phyloP scores from a whole-genome alignment of 2,888 invertebrate genomes.

The Augiades crinisus region DNA sequence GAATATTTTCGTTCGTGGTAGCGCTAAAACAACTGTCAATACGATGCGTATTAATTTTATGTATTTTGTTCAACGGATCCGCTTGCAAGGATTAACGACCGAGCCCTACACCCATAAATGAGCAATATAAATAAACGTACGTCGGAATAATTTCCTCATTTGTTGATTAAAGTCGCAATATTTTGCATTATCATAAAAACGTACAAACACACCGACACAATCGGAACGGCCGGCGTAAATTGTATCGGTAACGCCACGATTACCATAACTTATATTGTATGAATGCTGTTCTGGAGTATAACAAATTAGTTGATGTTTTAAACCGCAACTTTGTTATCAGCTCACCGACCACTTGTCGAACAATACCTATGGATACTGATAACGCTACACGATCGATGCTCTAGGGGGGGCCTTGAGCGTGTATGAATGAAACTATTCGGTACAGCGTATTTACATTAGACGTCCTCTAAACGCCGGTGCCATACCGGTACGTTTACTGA shows the following conservation, averaged over 20 bases:
- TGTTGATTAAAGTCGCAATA: too few relatives aligned
- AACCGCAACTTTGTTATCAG: slow-evolving; percentile 14
- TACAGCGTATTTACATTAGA: slow-evolving; percentile 44
- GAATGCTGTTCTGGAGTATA: background rate
- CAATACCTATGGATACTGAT: slow-evolving; percentile 39
- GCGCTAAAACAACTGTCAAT: slow-evolving; percentile 2
- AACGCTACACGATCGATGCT: slow-evolving; percentile 43
- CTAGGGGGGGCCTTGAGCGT: slow-evolving; percentile 42
- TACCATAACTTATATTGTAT: slow-evolving; percentile 1
- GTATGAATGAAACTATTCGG: slow-evolving; percentile 46
- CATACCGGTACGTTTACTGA: slow-evolving; percentile 40
- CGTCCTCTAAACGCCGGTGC: slow-evolving; percentile 46
- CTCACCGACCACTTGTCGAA: background rate
- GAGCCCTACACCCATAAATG: background rate
- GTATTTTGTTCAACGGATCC: slow-evolving; percentile 1
- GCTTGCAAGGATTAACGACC: slow-evolving; percentile 3
- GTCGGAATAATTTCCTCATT: background rate
- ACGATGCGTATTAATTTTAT: slow-evolving; percentile 1
- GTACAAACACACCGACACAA: background rate
- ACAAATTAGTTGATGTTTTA: background rate
- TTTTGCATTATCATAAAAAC: background rate
- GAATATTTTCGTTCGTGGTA: background rate
- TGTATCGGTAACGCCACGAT: background rate
- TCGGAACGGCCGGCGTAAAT: background rate
- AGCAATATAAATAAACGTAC: background rate